phyloP scores from a whole-genome alignment of 1,140 invertebrate species.

The Leguminivora glycinivorella region DNA sequence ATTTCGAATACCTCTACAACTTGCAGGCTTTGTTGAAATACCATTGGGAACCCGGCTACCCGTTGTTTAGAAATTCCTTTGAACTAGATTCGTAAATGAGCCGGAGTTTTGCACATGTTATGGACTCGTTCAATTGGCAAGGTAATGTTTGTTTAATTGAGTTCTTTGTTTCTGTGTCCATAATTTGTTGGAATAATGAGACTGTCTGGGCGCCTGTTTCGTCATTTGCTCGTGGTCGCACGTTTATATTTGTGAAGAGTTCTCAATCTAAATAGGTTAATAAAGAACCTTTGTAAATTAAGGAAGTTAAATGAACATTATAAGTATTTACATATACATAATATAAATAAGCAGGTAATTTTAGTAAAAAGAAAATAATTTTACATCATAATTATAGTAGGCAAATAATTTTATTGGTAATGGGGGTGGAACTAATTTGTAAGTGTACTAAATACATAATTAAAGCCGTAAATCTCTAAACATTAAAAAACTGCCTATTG shows the following conservation, averaged over 20 bases:
- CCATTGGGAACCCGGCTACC: conserved; percentile 71
- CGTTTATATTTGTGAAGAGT: neutral
- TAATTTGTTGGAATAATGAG: conserved; percentile 22
- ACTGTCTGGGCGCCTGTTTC: neutral
- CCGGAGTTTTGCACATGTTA: conserved; percentile 58
- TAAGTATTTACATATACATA: too few relatives aligned
- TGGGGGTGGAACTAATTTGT: too few relatives aligned
- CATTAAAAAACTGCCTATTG: too few relatives aligned
- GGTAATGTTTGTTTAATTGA: conserved; percentile 59
- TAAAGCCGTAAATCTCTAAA: too few relatives aligned
- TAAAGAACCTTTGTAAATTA: too few relatives aligned
- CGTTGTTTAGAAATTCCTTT: conserved; percentile 74
- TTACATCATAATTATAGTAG: too few relatives aligned
- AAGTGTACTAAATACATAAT: too few relatives aligned
- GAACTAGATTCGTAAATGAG: conserved; percentile 72
- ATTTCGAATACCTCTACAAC: conserved; percentile 77
- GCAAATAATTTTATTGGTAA: too few relatives aligned
- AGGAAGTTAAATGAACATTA: too few relatives aligned
- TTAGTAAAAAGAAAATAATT: too few relatives aligned
- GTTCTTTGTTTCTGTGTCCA: conserved; percentile 33
- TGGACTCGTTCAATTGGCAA: conserved; percentile 50
- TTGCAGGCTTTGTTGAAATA: conserved; percentile 76
- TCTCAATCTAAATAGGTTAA: too few relatives aligned
- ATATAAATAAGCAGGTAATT: too few relatives aligned
- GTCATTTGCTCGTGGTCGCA: neutral